These are phyloP conservation scores for Xenops minutus DNA, from an alignment of 2,797 vertebrate species.

Conservation along the genomic window DNA sequence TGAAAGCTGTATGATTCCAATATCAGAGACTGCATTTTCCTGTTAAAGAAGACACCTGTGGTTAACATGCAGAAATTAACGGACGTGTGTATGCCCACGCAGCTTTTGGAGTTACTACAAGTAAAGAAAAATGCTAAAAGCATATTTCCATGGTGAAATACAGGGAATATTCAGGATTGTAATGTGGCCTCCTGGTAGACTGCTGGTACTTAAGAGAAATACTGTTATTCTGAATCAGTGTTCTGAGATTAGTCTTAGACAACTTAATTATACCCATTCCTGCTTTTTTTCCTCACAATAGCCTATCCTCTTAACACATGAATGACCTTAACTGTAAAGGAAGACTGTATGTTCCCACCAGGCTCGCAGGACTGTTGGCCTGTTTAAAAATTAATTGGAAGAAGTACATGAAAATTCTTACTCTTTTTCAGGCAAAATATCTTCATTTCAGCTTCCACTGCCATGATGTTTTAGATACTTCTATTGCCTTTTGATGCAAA, in stretches of 20 bases:
- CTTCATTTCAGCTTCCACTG: neutral
- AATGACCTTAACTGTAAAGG: neutral
- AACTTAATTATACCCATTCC: neutral
- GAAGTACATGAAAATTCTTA: neutral
- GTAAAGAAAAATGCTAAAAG: neutral
- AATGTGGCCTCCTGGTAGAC: neutral
- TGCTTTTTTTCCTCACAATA: neutral
- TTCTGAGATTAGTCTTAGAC: neutral
- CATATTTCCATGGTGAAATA: neutral
- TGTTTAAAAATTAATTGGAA: neutral
- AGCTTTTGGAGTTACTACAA: neutral
- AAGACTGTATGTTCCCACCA: neutral
- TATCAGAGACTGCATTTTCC: neutral
- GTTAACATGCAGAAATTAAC: neutral
- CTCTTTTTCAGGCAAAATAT: neutral
- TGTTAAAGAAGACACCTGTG: rapidly evolving
- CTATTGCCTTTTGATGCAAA: neutral
- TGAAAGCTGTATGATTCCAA: neutral
- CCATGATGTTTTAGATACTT: neutral
- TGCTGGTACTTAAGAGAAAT: neutral
- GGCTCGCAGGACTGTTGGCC: neutral
- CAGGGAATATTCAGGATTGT: rapidly evolving
- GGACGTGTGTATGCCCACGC: rapidly evolving
- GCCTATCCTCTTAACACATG: neutral
- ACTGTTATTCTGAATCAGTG: neutral